A percentile compares a stretch with the other conserved stretches of the same genome.
Evolutionary conservation across 2,797 vertebrate species (phyloP).

Genomic region (Muscicapa comitata): DNA sequence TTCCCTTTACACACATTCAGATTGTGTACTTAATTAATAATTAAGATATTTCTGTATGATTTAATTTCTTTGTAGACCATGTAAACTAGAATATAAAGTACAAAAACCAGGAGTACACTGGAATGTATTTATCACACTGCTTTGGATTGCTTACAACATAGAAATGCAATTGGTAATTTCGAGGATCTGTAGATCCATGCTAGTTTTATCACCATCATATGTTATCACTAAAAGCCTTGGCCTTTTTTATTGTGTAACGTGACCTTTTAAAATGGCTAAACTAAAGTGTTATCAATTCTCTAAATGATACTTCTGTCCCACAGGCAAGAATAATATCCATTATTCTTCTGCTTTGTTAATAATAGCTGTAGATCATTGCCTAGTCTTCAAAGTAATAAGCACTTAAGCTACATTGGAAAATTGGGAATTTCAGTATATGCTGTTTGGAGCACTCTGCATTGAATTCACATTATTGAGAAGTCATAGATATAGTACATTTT

Average conservation of each 20-base stretch:
- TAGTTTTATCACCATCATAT: not conserved
- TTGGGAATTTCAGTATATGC: not conserved
- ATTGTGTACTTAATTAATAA: not conserved
- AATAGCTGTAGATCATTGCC: not conserved
- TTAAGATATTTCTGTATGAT: not conserved
- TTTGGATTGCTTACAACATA: not conserved
- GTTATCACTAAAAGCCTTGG: conserved; percentile 7
- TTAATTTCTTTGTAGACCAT: not conserved
- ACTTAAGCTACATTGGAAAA: not conserved
- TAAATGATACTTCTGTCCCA: not conserved
- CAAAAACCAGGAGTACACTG: not conserved
- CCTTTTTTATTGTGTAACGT: not conserved
- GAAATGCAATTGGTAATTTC: conserved; percentile 3
- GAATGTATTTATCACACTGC: not conserved
- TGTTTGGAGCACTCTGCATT: not conserved
- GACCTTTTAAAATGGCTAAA: conserved; percentile 37
- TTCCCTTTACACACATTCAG: not conserved
- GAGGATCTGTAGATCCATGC: not conserved
- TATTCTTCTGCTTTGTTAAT: not conserved
- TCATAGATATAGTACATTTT: not conserved
- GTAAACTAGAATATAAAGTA: not conserved
- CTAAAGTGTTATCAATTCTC: conserved; percentile 2
- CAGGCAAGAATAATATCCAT: not conserved
- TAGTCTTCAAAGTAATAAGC: not conserved
- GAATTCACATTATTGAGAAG: not conserved